A percentile compares a stretch with the other conserved stretches of the same genome.
Conservation (phyloP, 2,888 invertebrate genomes). For the Drosophila paucipuncta region DNA sequence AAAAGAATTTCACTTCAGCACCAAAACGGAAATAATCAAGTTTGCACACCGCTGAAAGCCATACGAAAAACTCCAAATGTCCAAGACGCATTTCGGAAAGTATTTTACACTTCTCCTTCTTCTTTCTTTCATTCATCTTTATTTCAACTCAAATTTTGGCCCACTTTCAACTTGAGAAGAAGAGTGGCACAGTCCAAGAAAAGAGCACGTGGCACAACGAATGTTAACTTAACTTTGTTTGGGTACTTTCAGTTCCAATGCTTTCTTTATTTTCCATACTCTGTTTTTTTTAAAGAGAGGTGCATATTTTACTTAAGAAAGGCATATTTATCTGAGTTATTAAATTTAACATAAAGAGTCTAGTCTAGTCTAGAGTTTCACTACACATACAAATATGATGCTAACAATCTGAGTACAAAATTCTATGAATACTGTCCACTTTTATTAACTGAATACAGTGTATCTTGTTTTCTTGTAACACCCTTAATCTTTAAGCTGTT, state of each 20-base stretch:
- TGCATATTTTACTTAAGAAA: background rate
- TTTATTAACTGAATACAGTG: background rate
- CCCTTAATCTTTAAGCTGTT: background rate
- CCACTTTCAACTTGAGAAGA: conserved; percentile 33
- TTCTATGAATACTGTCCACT: background rate
- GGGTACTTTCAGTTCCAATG: conserved; percentile 19
- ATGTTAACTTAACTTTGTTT: conserved; percentile 22
- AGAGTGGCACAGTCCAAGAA: conserved; percentile 36
- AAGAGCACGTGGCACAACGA: conserved; percentile 22
- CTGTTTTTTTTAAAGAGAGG: background rate
- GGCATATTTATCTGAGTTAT: background rate
- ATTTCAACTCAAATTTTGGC: conserved; percentile 49
- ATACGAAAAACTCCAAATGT: conserved; percentile 61
- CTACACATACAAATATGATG: background rate
- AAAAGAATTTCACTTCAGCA: conserved; percentile 33
- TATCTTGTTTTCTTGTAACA: background rate
- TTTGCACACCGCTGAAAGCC: conserved; percentile 71
- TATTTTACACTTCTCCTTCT: conserved; percentile 51
- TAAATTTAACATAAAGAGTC: background rate
- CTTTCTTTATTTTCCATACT: conserved; percentile 1
- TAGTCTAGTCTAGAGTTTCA: background rate
- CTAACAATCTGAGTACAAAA: background rate
- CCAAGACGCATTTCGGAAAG: conserved; percentile 67
- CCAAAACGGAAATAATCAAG: conserved; percentile 71
- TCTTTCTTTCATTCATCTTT: conserved; percentile 17